phyloP scores from a whole-genome alignment of 2,113 vertebrate species.

The Varanus komodoensis region DNA sequence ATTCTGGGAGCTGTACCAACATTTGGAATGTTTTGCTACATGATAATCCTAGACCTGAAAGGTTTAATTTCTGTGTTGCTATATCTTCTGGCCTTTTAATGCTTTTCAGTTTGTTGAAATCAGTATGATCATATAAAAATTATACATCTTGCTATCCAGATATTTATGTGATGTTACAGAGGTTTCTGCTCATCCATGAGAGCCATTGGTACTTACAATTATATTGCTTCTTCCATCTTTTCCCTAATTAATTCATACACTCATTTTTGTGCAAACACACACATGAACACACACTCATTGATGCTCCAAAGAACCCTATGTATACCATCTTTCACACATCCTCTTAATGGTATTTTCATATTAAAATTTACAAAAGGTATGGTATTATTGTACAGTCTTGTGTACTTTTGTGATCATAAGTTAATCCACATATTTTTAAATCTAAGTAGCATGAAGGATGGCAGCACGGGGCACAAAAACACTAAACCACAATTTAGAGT shows the following conservation, averaged over 20 bases:
- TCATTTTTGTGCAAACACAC: neutral
- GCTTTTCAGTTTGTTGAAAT: neutral
- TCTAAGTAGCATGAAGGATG: neutral
- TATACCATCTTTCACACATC: neutral
- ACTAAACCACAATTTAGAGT: neutral
- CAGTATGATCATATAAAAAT: neutral
- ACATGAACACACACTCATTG: neutral
- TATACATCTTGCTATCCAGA: neutral
- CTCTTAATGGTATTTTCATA: neutral
- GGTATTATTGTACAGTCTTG: neutral
- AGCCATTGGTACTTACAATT: constrained; percentile 11
- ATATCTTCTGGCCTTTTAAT: neutral
- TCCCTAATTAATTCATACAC: constrained; percentile 13
- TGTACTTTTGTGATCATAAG: neutral
- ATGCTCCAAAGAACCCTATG: neutral
- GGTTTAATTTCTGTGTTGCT: neutral
- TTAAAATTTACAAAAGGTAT: neutral
- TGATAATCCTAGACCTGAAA: neutral
- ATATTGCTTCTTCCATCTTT: neutral
- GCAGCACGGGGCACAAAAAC: neutral
- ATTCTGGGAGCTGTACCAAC: neutral
- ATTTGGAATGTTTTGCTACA: neutral
- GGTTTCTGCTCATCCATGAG: constrained; percentile 33
- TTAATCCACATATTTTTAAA: neutral
- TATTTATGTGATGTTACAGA: neutral